These are phyloP conservation scores for Labroides dimidiatus DNA, from an alignment of 2,797 vertebrate genomes.

Conservation along the genomic window DNA sequence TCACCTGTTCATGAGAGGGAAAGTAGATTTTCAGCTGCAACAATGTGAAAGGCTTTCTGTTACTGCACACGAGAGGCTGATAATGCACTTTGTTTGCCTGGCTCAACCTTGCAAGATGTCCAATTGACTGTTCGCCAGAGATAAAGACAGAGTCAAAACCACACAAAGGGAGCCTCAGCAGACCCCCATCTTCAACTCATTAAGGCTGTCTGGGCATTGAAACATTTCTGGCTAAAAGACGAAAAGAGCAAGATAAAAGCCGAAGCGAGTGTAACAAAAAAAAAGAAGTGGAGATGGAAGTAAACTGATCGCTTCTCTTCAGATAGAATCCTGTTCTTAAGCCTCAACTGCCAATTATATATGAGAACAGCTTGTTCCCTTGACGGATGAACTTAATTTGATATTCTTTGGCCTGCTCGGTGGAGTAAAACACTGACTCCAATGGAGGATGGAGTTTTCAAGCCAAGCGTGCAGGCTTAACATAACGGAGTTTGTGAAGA, in stretches of 20 bases:
- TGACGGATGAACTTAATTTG: constrained; percentile 64
- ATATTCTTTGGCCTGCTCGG: constrained; percentile 60
- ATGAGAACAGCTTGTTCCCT: constrained; percentile 44
- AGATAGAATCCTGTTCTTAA: constrained; percentile 41
- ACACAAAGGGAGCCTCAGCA: constrained; percentile 42
- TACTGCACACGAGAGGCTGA: constrained; percentile 45
- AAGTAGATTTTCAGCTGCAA: constrained; percentile 18
- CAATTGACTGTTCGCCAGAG: constrained; percentile 54
- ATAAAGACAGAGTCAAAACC: constrained; percentile 61
- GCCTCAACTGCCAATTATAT: constrained; percentile 64
- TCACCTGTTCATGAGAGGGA: constrained; percentile 18
- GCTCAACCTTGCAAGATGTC: constrained; percentile 54
- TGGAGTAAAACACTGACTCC: constrained; percentile 53
- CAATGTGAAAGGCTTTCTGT: constrained; percentile 30
- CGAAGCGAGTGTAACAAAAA: constrained; percentile 53
- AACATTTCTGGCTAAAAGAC: constrained; percentile 57
- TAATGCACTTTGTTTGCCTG: constrained; percentile 47
- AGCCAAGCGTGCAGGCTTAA: constrained; percentile 29
- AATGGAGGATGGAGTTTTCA: constrained; percentile 39
- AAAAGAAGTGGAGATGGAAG: constrained; percentile 49
- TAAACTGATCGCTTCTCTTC: constrained; percentile 55
- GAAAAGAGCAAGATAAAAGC: constrained; percentile 49
- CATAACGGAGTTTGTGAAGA: constrained; percentile 46
- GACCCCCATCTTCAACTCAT: constrained; percentile 61
- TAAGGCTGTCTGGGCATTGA: constrained; percentile 48